phyloP scores from a whole-genome alignment of 2,888 invertebrate genomes.

The Leptopterna dolabrata region DNA sequence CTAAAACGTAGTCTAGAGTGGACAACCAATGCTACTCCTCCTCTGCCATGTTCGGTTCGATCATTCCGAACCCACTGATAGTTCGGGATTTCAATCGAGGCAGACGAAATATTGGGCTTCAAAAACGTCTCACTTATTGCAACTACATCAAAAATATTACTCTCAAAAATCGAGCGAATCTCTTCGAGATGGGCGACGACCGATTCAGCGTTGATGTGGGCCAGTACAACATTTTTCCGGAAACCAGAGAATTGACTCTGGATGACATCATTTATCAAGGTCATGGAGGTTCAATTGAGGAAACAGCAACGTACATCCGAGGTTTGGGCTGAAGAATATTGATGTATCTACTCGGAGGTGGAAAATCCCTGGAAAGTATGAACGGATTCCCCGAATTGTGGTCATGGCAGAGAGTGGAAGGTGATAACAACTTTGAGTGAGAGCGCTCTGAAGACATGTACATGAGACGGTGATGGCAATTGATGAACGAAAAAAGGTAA shows the following conservation, averaged over 20 bases:
- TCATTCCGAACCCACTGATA: neutral
- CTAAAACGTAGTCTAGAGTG: neutral
- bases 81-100: neutral
- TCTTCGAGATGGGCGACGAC: neutral
- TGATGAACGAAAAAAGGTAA: too few species aligned
- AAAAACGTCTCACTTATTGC: neutral
- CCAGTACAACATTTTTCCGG: neutral
- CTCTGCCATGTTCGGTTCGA: neutral
- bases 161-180: neutral
- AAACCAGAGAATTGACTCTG: neutral
- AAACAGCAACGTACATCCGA: neutral
- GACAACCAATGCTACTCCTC: neutral
- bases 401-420: too few species aligned
- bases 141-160: neutral
- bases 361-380: too few species aligned
- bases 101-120: neutral
- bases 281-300: neutral
- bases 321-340: too few species aligned
- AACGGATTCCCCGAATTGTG: too few species aligned
- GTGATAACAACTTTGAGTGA: too few species aligned
- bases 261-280: neutral
- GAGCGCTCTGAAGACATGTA: too few species aligned
- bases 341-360: too few species aligned
- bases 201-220: neutral
- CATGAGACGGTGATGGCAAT: too few species aligned